A percentile compares a stretch with the other conserved stretches of the same genome.
These are phyloP conservation scores for Diploptera punctata DNA, from an alignment of 2,888 invertebrate species.

Conservation along the genomic window DNA sequence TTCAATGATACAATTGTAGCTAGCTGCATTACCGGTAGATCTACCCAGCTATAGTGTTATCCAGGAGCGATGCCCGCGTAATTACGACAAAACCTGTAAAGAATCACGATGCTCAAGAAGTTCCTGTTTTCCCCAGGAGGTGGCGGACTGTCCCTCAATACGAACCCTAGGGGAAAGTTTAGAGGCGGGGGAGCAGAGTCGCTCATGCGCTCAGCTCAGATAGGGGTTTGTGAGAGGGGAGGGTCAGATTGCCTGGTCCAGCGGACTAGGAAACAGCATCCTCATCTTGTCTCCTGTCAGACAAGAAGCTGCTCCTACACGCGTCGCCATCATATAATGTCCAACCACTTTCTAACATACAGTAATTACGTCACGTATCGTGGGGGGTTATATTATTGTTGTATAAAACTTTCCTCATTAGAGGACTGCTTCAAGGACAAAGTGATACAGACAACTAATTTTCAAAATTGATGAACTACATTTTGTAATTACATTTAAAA, in stretches of 20 bases:
- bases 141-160: constrained; percentile 28
- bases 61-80: not conserved
- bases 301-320: not conserved
- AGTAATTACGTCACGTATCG: too few relatives aligned
- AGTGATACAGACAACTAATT: too few relatives aligned
- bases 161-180: constrained; percentile 22
- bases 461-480: too few relatives aligned
- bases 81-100: constrained; percentile 10
- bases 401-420: too few relatives aligned
- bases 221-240: not conserved
- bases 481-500: too few relatives aligned
- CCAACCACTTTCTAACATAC: too few relatives aligned
- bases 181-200: not conserved
- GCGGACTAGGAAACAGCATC: not conserved
- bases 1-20: not conserved
- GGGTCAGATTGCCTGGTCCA: constrained; percentile 3
- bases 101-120: constrained; percentile 24
- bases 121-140: constrained; percentile 29
- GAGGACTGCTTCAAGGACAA: too few relatives aligned
- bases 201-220: not conserved
- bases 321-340: too few relatives aligned
- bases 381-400: too few relatives aligned
- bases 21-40: not conserved
- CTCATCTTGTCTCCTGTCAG: not conserved
- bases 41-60: not conserved